Evolutionary conservation across 2,888 invertebrate species (phyloP).

Genomic region (Lissonota sp.): DNA sequence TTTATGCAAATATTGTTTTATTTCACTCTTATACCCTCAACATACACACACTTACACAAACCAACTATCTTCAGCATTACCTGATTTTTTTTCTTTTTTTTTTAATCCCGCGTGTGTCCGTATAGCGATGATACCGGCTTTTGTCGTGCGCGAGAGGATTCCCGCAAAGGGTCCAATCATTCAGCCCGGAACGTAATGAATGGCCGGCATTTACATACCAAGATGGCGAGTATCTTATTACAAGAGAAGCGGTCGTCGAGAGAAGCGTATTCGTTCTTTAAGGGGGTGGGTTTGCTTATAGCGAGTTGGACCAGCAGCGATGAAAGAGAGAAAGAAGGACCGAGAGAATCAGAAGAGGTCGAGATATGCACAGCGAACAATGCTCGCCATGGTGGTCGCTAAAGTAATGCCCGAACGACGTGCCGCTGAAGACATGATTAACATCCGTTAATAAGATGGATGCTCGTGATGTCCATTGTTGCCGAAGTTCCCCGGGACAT

Average conservation of each 20-base stretch:
- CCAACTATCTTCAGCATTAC: constrained; percentile 32
- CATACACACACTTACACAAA: not conserved
- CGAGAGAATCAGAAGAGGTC: constrained; percentile 33
- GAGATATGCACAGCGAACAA: constrained; percentile 76
- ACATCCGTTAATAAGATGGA: constrained; percentile 84
- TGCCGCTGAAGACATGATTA: constrained; percentile 83
- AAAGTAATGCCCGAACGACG: constrained; percentile 80
- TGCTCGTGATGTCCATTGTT: constrained; percentile 82
- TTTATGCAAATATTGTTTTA: constrained; percentile 61
- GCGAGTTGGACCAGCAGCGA: constrained; percentile 45
- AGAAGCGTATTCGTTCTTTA: no score
- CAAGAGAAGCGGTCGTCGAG: constrained; percentile 72
- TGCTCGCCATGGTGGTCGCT: constrained; percentile 82
- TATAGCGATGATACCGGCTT: constrained; percentile 75
- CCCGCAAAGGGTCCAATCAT: constrained; percentile 82
- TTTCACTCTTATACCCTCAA: constrained; percentile 32
- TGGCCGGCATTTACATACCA: constrained; percentile 83
- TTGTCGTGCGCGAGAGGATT: constrained; percentile 81
- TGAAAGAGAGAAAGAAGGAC: constrained; percentile 31
- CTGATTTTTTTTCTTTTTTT: constrained; percentile 19
- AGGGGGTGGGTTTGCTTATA: no score
- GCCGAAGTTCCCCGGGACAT: constrained; percentile 75
- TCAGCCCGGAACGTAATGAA: constrained; percentile 82
- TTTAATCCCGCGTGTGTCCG: constrained; percentile 57
- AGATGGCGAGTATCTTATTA: constrained; percentile 84